These are phyloP conservation scores for Bombus terrestris DNA, from an alignment of 1,140 invertebrate species.

Conservation along the genomic window DNA sequence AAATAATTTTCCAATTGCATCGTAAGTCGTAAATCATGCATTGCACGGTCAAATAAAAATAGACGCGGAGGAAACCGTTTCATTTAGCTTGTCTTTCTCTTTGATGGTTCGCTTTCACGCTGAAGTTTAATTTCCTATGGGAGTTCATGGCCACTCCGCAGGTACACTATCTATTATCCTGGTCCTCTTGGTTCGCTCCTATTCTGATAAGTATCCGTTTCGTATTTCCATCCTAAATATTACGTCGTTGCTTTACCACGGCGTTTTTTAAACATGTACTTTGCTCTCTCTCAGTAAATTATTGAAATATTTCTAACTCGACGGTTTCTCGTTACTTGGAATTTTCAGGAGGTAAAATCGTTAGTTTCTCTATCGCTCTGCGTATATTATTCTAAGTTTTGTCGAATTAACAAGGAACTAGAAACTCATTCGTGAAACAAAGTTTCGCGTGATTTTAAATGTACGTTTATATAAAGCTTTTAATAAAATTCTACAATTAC, in stretches of 20 bases:
- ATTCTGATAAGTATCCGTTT: slow-evolving; percentile 11
- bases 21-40: neutral
- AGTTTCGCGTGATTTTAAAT: neutral
- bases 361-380: too few relatives aligned
- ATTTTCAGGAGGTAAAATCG: too few relatives aligned
- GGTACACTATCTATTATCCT: slow-evolving; percentile 17
- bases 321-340: too few relatives aligned
- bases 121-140: slow-evolving; percentile 46
- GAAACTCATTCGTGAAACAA: too few relatives aligned
- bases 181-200: neutral
- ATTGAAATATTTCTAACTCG: too few relatives aligned
- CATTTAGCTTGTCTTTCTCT: slow-evolving; percentile 15
- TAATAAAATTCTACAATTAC: neutral
- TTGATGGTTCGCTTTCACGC: slow-evolving; percentile 27
- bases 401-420: too few relatives aligned
- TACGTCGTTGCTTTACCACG: neutral
- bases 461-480: too few relatives aligned
- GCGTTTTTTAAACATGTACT: neutral
- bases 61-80: neutral
- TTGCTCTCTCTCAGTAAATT: neutral
- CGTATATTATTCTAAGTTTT: too few relatives aligned
- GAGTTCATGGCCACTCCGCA: slow-evolving; percentile 19
- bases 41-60: neutral
- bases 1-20: neutral
- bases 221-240: neutral